phyloP scores from a whole-genome alignment of 2,888 invertebrate genomes.

The Antheraea yamamai region DNA sequence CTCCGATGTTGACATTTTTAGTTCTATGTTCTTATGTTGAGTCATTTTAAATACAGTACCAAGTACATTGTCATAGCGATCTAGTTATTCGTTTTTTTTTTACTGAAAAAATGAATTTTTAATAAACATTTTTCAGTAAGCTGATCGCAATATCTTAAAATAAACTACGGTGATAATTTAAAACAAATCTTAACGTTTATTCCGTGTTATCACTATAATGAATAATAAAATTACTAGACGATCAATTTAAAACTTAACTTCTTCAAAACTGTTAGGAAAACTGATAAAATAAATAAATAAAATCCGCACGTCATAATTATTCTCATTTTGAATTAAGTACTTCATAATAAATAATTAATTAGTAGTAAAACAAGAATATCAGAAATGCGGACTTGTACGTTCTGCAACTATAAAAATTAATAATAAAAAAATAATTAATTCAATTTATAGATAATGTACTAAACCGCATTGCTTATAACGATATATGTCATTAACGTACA shows the following conservation, averaged over 20 bases:
- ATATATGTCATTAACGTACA: neutral
- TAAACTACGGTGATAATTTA: too few relatives aligned
- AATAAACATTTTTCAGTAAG: too few relatives aligned
- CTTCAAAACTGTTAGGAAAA: neutral
- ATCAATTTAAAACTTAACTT: too few relatives aligned
- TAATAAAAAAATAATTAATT: neutral
- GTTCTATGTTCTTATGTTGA: too few relatives aligned
- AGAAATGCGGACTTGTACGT: slow-evolving; percentile 2
- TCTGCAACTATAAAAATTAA: neutral
- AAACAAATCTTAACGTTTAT: too few relatives aligned
- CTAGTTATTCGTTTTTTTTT: too few relatives aligned
- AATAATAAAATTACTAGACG: neutral
- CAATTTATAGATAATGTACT: neutral
- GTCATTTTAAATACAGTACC: too few relatives aligned
- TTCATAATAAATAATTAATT: neutral
- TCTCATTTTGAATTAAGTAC: neutral
- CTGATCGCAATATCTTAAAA: too few relatives aligned
- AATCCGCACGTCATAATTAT: neutral
- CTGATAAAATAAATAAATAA: neutral
- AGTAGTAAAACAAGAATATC: neutral
- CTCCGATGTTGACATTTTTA: too few relatives aligned
- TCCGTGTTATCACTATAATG: neutral
- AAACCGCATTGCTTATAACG: slow-evolving; percentile 4
- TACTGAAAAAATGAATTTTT: too few relatives aligned
- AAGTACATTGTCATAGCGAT: too few relatives aligned